Conservation (phyloP, 2,888 invertebrate genomes). For the Habrosyne pyritoides region DNA sequence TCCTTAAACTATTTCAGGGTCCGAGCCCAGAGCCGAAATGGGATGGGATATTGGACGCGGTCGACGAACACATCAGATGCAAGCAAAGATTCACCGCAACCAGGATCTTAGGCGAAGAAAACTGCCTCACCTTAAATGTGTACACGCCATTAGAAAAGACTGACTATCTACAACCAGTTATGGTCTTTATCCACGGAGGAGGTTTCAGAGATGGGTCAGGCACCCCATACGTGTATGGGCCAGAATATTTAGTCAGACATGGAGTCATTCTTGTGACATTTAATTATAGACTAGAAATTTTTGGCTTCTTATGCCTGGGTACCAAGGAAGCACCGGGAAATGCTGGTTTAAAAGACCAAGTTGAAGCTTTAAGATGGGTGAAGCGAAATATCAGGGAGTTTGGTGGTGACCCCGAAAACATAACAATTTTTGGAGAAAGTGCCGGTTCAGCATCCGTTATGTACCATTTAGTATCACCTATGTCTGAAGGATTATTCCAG, state of each 20-base stretch:
- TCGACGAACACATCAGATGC: constrained; percentile 64
- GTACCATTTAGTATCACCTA: constrained; percentile 66
- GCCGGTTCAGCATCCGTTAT: constrained; percentile 72
- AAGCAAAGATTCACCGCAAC: constrained; percentile 58
- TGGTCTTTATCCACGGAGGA: constrained; percentile 76
- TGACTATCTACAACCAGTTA: constrained; percentile 54
- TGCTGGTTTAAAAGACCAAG: constrained; percentile 72
- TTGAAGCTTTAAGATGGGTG: constrained; percentile 68
- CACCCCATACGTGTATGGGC: constrained; percentile 66
- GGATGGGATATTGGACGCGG: constrained; percentile 59
- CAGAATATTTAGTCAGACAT: constrained; percentile 61
- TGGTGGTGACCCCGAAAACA: constrained; percentile 68
- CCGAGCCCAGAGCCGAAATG: constrained; percentile 54
- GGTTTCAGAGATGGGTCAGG: constrained; percentile 72
- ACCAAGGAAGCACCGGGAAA: constrained; percentile 74
- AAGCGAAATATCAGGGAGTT: constrained; percentile 62
- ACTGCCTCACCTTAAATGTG: constrained; percentile 69
- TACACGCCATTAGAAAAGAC: constrained; percentile 53
- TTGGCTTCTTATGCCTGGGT: constrained; percentile 71
- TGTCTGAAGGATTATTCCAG: constrained; percentile 69
- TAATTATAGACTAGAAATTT: constrained; percentile 71
- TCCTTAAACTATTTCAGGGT: constrained; percentile 46
- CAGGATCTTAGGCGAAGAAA: constrained; percentile 56
- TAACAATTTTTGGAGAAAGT: constrained; percentile 74
- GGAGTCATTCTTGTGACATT: constrained; percentile 67